Conservation (phyloP, 2,888 invertebrate species). For the Stratiomys singularior region DNA sequence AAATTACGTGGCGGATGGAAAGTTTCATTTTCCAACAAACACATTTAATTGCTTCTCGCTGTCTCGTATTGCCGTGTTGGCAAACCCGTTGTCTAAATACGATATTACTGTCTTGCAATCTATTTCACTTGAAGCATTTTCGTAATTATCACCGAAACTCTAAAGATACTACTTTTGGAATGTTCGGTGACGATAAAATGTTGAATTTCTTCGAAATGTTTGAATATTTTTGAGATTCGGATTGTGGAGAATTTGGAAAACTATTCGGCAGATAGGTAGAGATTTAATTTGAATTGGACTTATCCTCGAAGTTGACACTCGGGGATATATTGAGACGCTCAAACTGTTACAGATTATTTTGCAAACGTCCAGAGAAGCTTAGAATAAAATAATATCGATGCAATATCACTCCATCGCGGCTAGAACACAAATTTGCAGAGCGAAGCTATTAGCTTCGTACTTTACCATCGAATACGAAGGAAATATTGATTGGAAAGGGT, state of each 20-base stretch:
- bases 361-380: too few relatives aligned
- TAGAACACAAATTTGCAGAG: too few relatives aligned
- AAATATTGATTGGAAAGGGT: too few relatives aligned
- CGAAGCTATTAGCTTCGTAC: too few relatives aligned
- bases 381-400: too few relatives aligned
- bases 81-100: neutral
- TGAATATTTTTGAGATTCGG: neutral
- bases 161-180: neutral
- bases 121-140: neutral
- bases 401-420: too few relatives aligned
- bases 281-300: neutral
- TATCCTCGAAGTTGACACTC: too few relatives aligned
- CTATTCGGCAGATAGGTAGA: neutral
- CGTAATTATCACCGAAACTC: conserved; percentile 18
- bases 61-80: neutral
- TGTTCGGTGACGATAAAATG: conserved; percentile 1
- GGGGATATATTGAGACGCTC: too few relatives aligned
- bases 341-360: too few relatives aligned
- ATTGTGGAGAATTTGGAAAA: neutral
- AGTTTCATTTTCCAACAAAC: conserved; percentile 47
- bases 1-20: conserved; percentile 46
- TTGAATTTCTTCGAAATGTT: neutral
- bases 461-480: too few relatives aligned
- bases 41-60: conserved; percentile 47
- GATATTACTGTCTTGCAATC: neutral